Base-by-base conservation (phyloP, 2,797 vertebrate genomes). In the Premnoplex brunnescens region DNA sequence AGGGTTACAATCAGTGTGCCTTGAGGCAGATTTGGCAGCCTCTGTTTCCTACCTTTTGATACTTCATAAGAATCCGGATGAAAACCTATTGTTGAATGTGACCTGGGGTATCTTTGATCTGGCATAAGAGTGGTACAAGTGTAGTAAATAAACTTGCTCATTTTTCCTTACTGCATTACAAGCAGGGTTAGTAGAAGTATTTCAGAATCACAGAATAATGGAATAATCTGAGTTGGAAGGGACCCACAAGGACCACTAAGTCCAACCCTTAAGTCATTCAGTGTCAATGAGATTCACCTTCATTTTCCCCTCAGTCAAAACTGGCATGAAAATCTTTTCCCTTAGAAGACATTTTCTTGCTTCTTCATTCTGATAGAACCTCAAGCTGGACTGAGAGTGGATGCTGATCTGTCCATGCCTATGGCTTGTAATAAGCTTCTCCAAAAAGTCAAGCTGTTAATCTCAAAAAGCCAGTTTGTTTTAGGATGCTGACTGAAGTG, bases 61-160 rank as follows among this genome's bases (percentile, higher is more conserved):
- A 14, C 6, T 69, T 75, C 16, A 22, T 43, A 59, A 0, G 0
- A 21, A 67, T 55, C 48, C 44, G 48, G 26, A 51, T 49, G 39
- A 32, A 78, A 62, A 75, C 1, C 0, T 14, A 5, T 10, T 44
- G 6, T 32, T 62, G 49, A 59, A 72, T 75, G 24, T 3, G 7
- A 68, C 11, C 6, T 59, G 26, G 24, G 17, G 12, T 8, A 63
- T 48, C 23, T 79, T 58, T 43, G 28, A 36, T 48, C 39, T 54
- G n/a, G 17, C 49, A 76, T 0, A 0, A 75, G 49, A 41, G 14
- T 3, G 2, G 11, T 54, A 21, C 17, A 51, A 63, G 20, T 10
- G 5, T 10, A 41, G 37, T 30, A 39, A 30, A 8, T 14, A 68
- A 84, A 39, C 7, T 14, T 16, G 9, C 7, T 80, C 5, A 4